Conservation (phyloP, 2,797 vertebrate species). For the Channa striata region DNA sequence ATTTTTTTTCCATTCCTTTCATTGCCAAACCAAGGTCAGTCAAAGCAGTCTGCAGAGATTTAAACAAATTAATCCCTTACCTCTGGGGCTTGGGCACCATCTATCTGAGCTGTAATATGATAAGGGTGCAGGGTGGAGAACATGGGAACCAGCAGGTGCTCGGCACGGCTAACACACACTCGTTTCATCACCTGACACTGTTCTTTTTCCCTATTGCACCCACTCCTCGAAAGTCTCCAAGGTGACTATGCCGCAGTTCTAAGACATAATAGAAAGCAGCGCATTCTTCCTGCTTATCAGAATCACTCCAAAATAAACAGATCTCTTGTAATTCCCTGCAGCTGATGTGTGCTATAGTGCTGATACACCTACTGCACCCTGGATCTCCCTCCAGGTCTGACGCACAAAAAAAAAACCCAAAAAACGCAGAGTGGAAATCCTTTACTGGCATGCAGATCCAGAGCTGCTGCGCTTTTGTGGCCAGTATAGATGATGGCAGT, state of each 20-base stretch:
- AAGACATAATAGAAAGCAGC: constrained; percentile 51
- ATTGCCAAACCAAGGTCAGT: constrained; percentile 74
- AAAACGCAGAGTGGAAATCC: constrained; percentile 40
- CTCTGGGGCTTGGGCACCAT: constrained; percentile 73
- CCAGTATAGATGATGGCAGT: constrained; percentile 39
- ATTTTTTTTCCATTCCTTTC: constrained; percentile 28
- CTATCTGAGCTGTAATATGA: constrained; percentile 80
- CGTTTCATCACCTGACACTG: constrained; percentile 70
- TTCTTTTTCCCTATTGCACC: constrained; percentile 58
- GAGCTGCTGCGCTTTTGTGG: constrained; percentile 31
- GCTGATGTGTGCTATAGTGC: constrained; percentile 34
- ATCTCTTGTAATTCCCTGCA: constrained; percentile 61
- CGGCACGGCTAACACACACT: constrained; percentile 46
- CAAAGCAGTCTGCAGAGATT: constrained; percentile 72
- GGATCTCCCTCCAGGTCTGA: constrained; percentile 22
- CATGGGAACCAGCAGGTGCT: constrained; percentile 63
- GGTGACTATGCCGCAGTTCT: constrained; percentile 51
- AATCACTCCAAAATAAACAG: constrained; percentile 57
- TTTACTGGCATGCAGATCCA: constrained; percentile 30
- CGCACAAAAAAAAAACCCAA: constrained; percentile 29
- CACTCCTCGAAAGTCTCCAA: constrained; percentile 47
- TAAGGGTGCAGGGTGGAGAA: constrained; percentile 70
- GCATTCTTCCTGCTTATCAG: constrained; percentile 56
- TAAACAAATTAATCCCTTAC: constrained; percentile 84
- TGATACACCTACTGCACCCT: constrained; percentile 43